Percentiles rank a stretch among this genome's conserved stretches.
Evolutionary conservation across 2,797 vertebrate genomes (phyloP).

Genomic region (Sebastes minor): DNA sequence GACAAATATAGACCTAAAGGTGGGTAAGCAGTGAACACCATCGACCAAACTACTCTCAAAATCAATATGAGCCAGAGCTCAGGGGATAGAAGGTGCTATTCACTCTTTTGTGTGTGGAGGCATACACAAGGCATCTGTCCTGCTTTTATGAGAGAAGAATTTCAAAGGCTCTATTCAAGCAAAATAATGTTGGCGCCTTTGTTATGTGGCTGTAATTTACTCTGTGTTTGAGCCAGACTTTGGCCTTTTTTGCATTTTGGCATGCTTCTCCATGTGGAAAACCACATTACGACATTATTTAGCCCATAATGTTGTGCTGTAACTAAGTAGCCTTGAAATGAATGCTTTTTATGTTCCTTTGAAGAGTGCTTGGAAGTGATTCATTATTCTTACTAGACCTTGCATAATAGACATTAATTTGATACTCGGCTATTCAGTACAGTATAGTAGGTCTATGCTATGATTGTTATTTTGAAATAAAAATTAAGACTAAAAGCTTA

Average conservation of each 20-base stretch:
- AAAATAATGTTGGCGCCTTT: slow-evolving; percentile 1
- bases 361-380: not conserved
- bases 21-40: not conserved
- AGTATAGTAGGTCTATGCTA: no score
- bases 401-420: not conserved
- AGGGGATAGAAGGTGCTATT: not conserved
- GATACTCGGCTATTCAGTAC: not conserved
- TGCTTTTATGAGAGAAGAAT: not conserved
- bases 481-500: not conserved
- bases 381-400: not conserved
- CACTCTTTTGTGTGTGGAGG: not conserved
- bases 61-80: not conserved
- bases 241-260: not conserved
- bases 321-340: not conserved
- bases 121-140: not conserved
- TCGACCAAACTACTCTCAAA: not conserved
- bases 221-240: not conserved
- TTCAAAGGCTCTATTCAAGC: slow-evolving; percentile 14
- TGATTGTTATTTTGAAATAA: not conserved
- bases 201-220: not conserved
- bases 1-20: not conserved
- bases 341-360: not conserved
- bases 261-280: not conserved
- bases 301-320: not conserved
- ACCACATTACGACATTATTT: not conserved